Evolutionary conservation across 2,113 vertebrate species (phyloP).

Genomic region (Trematocara stigmaticum): DNA sequence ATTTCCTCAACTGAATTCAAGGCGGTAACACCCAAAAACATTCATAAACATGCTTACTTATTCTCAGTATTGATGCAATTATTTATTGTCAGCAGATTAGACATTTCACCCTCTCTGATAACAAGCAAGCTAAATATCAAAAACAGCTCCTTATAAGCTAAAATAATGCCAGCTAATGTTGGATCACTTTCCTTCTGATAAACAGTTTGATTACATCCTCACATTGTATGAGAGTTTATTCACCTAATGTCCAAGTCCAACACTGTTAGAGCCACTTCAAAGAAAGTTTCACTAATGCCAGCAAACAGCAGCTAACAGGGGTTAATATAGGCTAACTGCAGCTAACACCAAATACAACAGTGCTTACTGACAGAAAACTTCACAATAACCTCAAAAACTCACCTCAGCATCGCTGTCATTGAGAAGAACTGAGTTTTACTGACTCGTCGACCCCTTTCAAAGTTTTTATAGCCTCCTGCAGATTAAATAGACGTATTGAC

Average conservation of each 20-base stretch:
- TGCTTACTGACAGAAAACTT: neutral
- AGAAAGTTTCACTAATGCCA: neutral
- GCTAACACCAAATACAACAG: neutral
- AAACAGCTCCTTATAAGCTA: neutral
- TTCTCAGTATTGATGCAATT: neutral
- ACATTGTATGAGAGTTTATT: neutral
- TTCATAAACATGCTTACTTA: neutral
- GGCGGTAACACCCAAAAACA: neutral
- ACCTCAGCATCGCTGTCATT: neutral
- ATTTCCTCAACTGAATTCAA: neutral
- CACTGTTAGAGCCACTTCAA: neutral
- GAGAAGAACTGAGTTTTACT: neutral
- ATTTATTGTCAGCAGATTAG: neutral
- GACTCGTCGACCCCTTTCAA: neutral
- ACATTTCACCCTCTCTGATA: neutral
- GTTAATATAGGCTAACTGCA: neutral
- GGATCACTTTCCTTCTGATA: neutral
- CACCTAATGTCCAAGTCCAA: neutral
- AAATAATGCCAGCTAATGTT: neutral
- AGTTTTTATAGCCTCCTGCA: neutral
- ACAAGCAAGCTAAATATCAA: neutral
- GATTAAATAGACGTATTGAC: fast-evolving
- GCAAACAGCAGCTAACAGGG: neutral
- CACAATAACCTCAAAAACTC: neutral
- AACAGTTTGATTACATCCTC: neutral